phyloP scores from a whole-genome alignment of 2,888 invertebrate species.

The Dusona sp. region DNA sequence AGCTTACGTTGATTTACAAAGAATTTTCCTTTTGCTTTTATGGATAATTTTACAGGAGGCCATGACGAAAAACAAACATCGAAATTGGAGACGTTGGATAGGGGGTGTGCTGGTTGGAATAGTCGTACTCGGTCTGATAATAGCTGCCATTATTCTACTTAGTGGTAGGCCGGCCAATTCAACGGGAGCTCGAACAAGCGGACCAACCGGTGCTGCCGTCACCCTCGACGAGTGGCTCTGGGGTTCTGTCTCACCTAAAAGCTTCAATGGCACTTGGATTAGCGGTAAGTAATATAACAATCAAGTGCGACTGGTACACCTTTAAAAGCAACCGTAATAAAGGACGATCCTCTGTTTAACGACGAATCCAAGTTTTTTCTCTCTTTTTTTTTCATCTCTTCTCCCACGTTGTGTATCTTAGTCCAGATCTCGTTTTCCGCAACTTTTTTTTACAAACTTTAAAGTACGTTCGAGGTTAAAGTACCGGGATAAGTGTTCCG shows the following conservation, averaged over 20 bases:
- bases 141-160: slow-evolving; percentile 87
- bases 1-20: not conserved
- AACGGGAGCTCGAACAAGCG: slow-evolving; percentile 70
- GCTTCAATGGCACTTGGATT: slow-evolving; percentile 94
- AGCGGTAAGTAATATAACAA: slow-evolving; percentile 87
- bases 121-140: slow-evolving; percentile 87
- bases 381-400: not conserved
- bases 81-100: slow-evolving; percentile 81
- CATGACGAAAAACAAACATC: slow-evolving; percentile 82
- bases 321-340: not conserved
- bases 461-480: not conserved
- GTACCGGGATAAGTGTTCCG: slow-evolving; percentile 28
- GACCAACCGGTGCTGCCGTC: slow-evolving; percentile 83
- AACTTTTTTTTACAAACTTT: not conserved
- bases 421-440: slow-evolving; percentile 4
- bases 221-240: slow-evolving; percentile 90
- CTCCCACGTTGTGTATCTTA: not conserved
- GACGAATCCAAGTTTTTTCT: not conserved
- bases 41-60: slow-evolving; percentile 77
- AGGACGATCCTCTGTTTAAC: not conserved
- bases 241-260: slow-evolving; percentile 88
- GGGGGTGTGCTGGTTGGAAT: slow-evolving; percentile 85
- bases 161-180: slow-evolving; percentile 80
- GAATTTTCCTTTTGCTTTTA: not conserved
- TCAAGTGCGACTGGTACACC: not conserved